Base-by-base conservation (phyloP, 2,113 vertebrate genomes). In the Circaetus cinerascens region DNA sequence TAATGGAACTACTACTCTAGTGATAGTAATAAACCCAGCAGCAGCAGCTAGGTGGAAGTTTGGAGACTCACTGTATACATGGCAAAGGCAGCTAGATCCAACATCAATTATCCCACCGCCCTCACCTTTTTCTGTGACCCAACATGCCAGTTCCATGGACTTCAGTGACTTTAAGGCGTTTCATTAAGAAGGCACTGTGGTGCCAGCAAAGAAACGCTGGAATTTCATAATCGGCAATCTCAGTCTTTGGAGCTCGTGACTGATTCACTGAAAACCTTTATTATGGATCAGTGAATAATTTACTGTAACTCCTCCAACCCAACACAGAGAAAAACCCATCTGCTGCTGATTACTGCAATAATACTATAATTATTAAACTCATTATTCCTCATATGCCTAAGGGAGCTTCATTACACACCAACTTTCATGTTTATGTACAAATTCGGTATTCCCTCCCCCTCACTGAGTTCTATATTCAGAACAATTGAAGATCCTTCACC, bases 341-440 rank as follows among this genome's bases (percentile, higher is more conserved):
- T 96, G 95, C 91, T 96, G 93, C 87, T 18, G 59, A 94, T 96
- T 93, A 95, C 48, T 82, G 95, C 76, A 93, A 72, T 92, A 95
- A 95, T 72, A 64, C 86, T 74, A 15, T 71, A 82, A 96, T 95
- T 94, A 92, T 93, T 87, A 91, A 97, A 92, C 87, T 96, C 75
- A 51, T 88, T 94, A 93, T 75, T 82, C 53, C 84, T 94, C 77
- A 92, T 45, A 43, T 87, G 90, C 94, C 89, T 82, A 41, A 80
- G 57, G 90, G 80, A 40, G 36, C 43, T 48, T 89, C 74, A 94
- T 88, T 94, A 90, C 57, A 86, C 90, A 94, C 60, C 60, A 82
- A 79, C 91, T 87, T 89, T 87, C 79, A 81, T 92, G 78, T 91
- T 96, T 95, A 91, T 71, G 62, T 77, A 76, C 92, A 85, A 85